These are phyloP conservation scores for Nomada flava DNA, from an alignment of 2,888 invertebrate species.

Conservation along the genomic window DNA sequence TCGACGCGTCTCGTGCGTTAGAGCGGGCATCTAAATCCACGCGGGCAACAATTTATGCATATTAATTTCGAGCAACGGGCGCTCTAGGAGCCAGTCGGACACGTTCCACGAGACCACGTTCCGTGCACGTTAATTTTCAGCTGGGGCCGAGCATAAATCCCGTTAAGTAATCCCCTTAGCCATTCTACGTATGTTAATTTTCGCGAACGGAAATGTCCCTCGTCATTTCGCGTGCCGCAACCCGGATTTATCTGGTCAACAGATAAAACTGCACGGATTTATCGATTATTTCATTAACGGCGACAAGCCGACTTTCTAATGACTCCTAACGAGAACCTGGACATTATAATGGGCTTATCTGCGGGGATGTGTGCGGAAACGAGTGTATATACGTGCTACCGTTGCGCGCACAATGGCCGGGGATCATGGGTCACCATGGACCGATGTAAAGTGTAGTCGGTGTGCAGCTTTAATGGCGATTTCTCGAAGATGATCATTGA, in stretches of 20 bases:
- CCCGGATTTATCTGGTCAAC: conserved; percentile 52
- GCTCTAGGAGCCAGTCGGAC: conserved; percentile 10
- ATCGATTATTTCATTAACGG: conserved; percentile 67
- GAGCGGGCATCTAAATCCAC: conserved; percentile 24
- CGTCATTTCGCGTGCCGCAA: conserved; percentile 38
- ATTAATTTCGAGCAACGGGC: conserved; percentile 42
- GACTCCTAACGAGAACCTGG: conserved; percentile 51
- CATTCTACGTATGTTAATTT: conserved; percentile 50
- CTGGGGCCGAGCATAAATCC: conserved; percentile 26
- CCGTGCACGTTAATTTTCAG: conserved; percentile 44
- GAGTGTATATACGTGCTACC: neutral
- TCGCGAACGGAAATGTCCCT: conserved; percentile 38
- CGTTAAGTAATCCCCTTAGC: conserved; percentile 45
- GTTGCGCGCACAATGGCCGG: neutral
- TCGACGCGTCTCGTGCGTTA: conserved; percentile 4
- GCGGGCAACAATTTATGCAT: conserved; percentile 19
- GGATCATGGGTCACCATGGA: conserved; percentile 8
- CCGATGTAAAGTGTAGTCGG: conserved; percentile 22
- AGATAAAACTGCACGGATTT: conserved; percentile 50
- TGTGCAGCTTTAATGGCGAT: conserved; percentile 18
- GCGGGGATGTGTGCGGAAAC: conserved; percentile 23
- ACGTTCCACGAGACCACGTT: conserved; percentile 21
- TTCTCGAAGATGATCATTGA: neutral
- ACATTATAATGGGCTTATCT: conserved; percentile 43
- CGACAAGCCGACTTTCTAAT: conserved; percentile 64